A percentile compares a stretch with the other conserved stretches of the same genome.
These are phyloP conservation scores for Zaprionus lineosus DNA, from an alignment of 2,888 invertebrate species.

Conservation along the genomic window DNA sequence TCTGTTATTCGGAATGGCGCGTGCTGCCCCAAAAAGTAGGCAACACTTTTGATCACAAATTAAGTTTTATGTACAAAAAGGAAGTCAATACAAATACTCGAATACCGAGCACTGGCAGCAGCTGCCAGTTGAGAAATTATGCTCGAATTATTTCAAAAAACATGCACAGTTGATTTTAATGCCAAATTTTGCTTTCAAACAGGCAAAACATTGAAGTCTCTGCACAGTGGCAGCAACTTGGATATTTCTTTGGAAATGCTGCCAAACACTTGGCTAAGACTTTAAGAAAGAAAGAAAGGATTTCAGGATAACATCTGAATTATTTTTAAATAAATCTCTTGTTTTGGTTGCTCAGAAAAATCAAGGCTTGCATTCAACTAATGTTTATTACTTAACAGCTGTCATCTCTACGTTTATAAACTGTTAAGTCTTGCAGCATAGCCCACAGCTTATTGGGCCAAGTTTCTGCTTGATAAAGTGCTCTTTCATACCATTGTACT, in stretches of 20 bases:
- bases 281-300: too few species aligned
- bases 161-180: conserved; percentile 63
- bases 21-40: conserved; percentile 64
- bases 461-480: neutral
- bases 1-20: conserved; percentile 62
- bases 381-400: too few species aligned
- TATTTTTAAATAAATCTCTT: too few species aligned
- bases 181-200: conserved; percentile 25
- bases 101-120: conserved; percentile 27
- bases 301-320: too few species aligned
- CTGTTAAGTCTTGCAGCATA: too few species aligned
- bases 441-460: too few species aligned
- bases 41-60: conserved; percentile 66
- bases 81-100: conserved; percentile 54
- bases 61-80: conserved; percentile 50
- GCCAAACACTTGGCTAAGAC: too few species aligned
- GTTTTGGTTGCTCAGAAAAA: too few species aligned
- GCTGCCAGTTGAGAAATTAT: conserved; percentile 68
- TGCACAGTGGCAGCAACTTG: neutral
- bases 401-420: too few species aligned
- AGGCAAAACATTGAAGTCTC: neutral
- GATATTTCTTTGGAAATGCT: too few species aligned
- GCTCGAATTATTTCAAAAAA: conserved; percentile 72
- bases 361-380: too few species aligned
- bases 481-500: conserved; percentile 1